Evolutionary conservation across 2,888 invertebrate genomes (phyloP).

Genomic region (Eustalomyia histrio): DNA sequence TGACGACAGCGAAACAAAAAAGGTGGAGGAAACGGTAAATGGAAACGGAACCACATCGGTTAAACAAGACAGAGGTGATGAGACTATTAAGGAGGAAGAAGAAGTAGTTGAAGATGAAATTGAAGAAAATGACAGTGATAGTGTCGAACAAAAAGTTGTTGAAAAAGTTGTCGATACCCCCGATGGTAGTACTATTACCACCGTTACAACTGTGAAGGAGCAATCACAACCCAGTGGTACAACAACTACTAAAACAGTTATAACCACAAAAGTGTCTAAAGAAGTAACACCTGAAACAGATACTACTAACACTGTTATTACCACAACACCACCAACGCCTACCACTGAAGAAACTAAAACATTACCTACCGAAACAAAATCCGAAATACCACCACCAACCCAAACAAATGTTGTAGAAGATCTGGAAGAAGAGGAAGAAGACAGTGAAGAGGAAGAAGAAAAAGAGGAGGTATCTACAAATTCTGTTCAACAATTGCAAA

Average conservation of each 20-base stretch:
- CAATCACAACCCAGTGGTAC: slow-evolving; percentile 6
- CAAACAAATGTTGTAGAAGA: neutral
- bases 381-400: neutral
- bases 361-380: neutral
- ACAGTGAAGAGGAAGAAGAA: slow-evolving; percentile 6
- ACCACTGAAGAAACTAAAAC: slow-evolving; percentile 22
- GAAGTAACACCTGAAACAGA: neutral
- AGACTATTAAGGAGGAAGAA: slow-evolving; percentile 3
- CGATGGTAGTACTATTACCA: slow-evolving; percentile 7
- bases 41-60: neutral
- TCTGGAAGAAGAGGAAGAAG: slow-evolving; percentile 10
- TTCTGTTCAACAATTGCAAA: neutral
- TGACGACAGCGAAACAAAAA: slow-evolving; percentile 14
- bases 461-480: slow-evolving; percentile 1
- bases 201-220: slow-evolving; percentile 6
- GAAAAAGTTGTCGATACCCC: slow-evolving; percentile 24
- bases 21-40: slow-evolving; percentile 18
- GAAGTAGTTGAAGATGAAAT: slow-evolving; percentile 1
- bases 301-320: neutral
- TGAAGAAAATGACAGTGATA: slow-evolving; percentile 33
- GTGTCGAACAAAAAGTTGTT: slow-evolving; percentile 26
- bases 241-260: neutral
- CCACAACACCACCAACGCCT: slow-evolving; percentile 12
- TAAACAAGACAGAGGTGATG: neutral
- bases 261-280: neutral